A percentile compares a stretch with the other conserved stretches of the same genome.
Conservation (phyloP, 2,113 vertebrate genomes). For the Pithys albifrons region DNA sequence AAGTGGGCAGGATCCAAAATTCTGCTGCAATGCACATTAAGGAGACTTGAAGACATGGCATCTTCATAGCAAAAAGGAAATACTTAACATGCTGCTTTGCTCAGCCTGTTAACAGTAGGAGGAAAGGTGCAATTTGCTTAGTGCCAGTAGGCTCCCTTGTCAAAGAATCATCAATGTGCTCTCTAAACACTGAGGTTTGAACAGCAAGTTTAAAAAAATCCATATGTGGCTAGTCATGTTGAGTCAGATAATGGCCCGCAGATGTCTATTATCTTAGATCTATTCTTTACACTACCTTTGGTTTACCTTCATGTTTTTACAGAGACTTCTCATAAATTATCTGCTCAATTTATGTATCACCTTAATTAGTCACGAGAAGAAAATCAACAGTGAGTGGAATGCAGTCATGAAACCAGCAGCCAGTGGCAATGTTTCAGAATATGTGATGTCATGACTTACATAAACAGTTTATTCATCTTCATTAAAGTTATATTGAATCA, state of each 20-base stretch:
- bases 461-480: background rate
- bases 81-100: background rate
- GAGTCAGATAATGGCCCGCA: background rate
- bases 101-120: background rate
- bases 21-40: background rate
- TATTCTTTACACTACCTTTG: background rate
- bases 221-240: background rate
- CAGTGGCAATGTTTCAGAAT: background rate
- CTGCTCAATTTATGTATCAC: background rate
- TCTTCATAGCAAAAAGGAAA: background rate
- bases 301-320: background rate
- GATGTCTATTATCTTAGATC: background rate
- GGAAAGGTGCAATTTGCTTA: background rate
- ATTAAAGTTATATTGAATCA: constrained; percentile 8
- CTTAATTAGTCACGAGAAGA: constrained; percentile 16
- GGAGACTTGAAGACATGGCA: background rate
- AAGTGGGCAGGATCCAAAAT: background rate
- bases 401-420: background rate
- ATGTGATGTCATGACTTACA: background rate
- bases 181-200: background rate
- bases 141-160: background rate
- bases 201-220: background rate
- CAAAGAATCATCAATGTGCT: background rate
- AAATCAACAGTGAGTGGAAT: background rate
- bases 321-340: background rate